Evolutionary conservation across 1,140 invertebrate species (phyloP).

Genomic region (Gryllus bimaculatus): DNA sequence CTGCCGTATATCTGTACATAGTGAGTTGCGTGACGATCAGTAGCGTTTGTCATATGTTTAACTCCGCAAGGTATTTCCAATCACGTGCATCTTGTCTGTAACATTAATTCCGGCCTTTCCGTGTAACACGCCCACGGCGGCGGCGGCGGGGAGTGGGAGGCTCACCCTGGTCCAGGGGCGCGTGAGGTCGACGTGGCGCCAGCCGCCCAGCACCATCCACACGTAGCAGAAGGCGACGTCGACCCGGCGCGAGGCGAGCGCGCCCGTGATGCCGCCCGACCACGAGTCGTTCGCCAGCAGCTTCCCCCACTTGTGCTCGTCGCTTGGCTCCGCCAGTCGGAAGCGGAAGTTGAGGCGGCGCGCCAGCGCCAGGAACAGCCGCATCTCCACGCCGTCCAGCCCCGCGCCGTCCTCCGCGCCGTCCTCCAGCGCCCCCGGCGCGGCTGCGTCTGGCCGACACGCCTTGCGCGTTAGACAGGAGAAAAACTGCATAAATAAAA

Average conservation of each 20-base stretch:
- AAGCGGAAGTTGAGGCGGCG: neutral
- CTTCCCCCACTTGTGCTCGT: neutral
- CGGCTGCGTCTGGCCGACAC: too few species aligned
- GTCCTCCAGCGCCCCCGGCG: neutral
- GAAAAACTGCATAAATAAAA: too few species aligned
- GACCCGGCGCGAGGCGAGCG: neutral
- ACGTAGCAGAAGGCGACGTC: neutral
- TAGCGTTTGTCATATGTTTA: too few species aligned
- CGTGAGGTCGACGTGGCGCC: neutral
- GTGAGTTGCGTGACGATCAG: too few species aligned
- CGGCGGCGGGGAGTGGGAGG: too few species aligned
- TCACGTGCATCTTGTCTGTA: too few species aligned
- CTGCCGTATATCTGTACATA: too few species aligned
- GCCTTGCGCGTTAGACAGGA: too few species aligned
- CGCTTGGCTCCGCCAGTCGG: neutral
- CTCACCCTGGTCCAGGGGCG: neutral
- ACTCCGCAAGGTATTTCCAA: too few species aligned
- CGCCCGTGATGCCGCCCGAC: neutral
- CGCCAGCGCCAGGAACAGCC: neutral
- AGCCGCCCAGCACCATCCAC: neutral
- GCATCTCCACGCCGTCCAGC: neutral
- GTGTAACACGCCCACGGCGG: too few species aligned
- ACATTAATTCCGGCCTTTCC: too few species aligned
- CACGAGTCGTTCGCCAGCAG: neutral
- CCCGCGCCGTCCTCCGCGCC: too few species aligned